Conservation (phyloP, 1,140 invertebrate genomes). For the Platyscapa corneri region DNA sequence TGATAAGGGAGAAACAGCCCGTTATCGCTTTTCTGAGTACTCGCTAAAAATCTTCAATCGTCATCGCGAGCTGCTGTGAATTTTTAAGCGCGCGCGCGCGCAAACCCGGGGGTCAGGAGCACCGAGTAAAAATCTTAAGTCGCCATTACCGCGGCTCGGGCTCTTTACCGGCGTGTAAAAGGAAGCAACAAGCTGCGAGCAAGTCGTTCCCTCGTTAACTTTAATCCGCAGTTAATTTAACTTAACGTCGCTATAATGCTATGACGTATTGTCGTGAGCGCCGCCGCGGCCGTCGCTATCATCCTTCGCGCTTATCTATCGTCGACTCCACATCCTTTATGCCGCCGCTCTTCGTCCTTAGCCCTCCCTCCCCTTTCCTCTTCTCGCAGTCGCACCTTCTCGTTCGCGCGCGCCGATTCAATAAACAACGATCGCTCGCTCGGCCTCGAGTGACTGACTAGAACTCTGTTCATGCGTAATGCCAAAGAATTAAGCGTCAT, state of each 20-base stretch:
- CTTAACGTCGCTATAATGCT: slow-evolving; percentile 61
- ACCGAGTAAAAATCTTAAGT: slow-evolving; percentile 44
- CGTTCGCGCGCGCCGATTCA: neutral
- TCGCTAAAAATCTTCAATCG: neutral
- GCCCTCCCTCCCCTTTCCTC: neutral
- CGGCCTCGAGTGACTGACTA: neutral
- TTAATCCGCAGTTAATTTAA: slow-evolving; percentile 64
- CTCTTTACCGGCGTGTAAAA: slow-evolving; percentile 49
- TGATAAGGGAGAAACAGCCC: neutral
- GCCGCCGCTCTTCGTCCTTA: slow-evolving; percentile 11
- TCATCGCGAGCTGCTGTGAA: neutral
- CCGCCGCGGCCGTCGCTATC: neutral
- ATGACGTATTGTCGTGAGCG: slow-evolving; percentile 52
- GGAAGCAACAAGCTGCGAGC: slow-evolving; percentile 60
- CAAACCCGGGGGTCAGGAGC: neutral
- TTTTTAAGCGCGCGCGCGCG: neutral
- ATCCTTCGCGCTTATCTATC: slow-evolving; percentile 34
- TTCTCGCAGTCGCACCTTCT: neutral
- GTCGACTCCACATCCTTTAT: slow-evolving; percentile 52
- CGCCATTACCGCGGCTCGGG: slow-evolving; percentile 15
- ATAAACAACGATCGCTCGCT: neutral
- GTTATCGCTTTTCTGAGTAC: neutral
- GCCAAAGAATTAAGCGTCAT: neutral
- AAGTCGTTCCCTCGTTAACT: slow-evolving; percentile 62
- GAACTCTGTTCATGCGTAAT: neutral